A percentile compares a stretch with the other conserved stretches of the same genome.
Conservation (phyloP, 2,888 invertebrate genomes). For the Hemicrepidius hirtus region DNA sequence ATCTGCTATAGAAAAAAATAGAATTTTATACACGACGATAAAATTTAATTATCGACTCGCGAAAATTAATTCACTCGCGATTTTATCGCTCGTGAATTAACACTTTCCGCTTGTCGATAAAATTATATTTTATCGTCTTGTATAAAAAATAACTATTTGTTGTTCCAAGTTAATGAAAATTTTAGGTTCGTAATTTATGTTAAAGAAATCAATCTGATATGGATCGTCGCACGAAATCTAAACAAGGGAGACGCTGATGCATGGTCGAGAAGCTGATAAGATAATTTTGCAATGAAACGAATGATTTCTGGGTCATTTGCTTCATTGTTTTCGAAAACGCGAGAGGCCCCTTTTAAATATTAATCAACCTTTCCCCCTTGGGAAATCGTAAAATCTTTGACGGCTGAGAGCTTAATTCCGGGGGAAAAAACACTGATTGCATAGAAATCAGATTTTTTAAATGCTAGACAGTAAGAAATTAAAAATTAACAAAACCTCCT, state of each 20-base stretch:
- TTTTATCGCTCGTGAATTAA: too few relatives aligned
- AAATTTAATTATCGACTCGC: too few relatives aligned
- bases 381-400: conserved; percentile 30
- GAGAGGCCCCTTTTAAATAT: conserved; percentile 30
- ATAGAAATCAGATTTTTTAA: conserved; percentile 3
- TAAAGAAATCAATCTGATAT: conserved; percentile 31
- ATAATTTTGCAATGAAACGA: conserved; percentile 38
- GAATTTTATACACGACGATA: too few relatives aligned
- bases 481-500: neutral
- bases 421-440: conserved; percentile 3
- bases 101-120: too few relatives aligned
- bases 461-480: conserved; percentile 3
- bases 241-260: conserved; percentile 1
- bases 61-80: too few relatives aligned
- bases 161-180: too few relatives aligned
- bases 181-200: neutral
- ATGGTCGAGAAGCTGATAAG: conserved; percentile 32
- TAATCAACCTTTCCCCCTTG: conserved; percentile 30
- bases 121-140: too few relatives aligned
- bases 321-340: conserved; percentile 35
- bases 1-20: too few relatives aligned
- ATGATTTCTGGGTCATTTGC: conserved; percentile 43
- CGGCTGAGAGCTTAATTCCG: conserved; percentile 14
- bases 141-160: too few relatives aligned
- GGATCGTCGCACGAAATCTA: conserved; percentile 27